Evolutionary conservation across 2,888 invertebrate genomes (phyloP), one percentile per base, ranked within the genome.

Genomic region (Ecliptopera silaceata): DNA sequence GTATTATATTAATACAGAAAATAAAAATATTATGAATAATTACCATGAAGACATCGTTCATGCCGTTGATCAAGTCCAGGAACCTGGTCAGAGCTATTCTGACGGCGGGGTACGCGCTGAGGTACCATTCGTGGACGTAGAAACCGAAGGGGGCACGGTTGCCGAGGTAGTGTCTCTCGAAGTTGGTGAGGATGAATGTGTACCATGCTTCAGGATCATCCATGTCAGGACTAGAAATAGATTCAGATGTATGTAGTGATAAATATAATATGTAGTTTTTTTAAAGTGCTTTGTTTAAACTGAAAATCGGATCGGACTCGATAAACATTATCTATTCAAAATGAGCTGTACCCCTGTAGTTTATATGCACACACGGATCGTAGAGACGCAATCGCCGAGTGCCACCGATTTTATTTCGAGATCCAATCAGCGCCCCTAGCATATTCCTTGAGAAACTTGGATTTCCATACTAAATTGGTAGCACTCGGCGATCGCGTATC

Each of bases 81-180:
- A 95, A 95, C 72, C 90, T 86, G 3, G 77, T 71, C 38, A 93
- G 89, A 3, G 93, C 94, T 1, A 79, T 75, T 43, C 88, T 80
- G 38, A 92, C 78, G 32, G 86, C 84, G 2, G 88, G 86, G 50
- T 91, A 81, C 3, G 60, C 32, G 0, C 54, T 1, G 0, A 91
- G 52, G 68, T 94, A 94, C 93, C 94, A 94, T 2, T 94, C 93
- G 72, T 95, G 94, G 38, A 94, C 72, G 73, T 92, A 94, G 68
- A 95, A 90, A 1, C 94, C 94, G 71, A 95, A 94, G 0, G 95
- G 95, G 10, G 95, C 93, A 3, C 93, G 88, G 72, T 93, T 95
- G 4, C 89, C 86, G 0, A 91, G 69, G 76, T 95, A 95, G 65
- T 94, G 94, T 0, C 92, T 86, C 44, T 93, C 82, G 68, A 96